These are phyloP conservation scores for Oscheius sp. DNA, from an alignment of 2,888 invertebrate genomes.

Conservation along the genomic window DNA sequence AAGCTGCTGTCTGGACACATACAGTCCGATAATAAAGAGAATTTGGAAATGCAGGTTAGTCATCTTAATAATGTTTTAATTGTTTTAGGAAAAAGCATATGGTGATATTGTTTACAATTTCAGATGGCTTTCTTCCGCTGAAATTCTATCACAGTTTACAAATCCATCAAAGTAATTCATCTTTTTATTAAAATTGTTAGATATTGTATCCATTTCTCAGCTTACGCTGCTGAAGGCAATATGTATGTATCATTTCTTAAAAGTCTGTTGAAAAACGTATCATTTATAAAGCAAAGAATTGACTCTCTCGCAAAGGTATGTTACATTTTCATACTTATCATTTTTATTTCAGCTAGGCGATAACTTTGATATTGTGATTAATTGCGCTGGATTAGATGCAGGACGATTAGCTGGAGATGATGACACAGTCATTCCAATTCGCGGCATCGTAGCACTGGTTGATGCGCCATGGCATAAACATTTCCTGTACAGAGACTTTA, in stretches of 20 bases:
- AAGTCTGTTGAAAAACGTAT: slow-evolving; percentile 38
- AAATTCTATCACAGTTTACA: slow-evolving; percentile 51
- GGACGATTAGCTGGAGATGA: slow-evolving; percentile 70
- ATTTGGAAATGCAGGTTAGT: slow-evolving; percentile 55
- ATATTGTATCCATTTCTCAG: slow-evolving; percentile 65
- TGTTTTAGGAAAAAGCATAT: slow-evolving; percentile 51
- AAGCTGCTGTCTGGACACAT: slow-evolving; percentile 67
- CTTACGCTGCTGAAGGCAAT: slow-evolving; percentile 65
- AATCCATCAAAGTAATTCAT: slow-evolving; percentile 54
- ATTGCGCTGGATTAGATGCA: slow-evolving; percentile 72
- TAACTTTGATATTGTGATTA: slow-evolving; percentile 72
- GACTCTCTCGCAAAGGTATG: slow-evolving; percentile 54
- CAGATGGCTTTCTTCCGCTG: slow-evolving; percentile 60
- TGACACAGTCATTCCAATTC: slow-evolving; percentile 45
- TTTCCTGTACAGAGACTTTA: slow-evolving; percentile 77
- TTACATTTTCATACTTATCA: background rate
- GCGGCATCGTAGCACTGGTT: slow-evolving; percentile 73
- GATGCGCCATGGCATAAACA: slow-evolving; percentile 89
- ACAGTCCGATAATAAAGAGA: slow-evolving; percentile 59
- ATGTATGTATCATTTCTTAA: slow-evolving; percentile 68
- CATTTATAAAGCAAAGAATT: slow-evolving; percentile 48
- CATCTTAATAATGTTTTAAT: background rate
- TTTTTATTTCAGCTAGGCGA: slow-evolving; percentile 57
- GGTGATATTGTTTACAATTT: slow-evolving; percentile 67
- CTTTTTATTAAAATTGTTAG: slow-evolving; percentile 33